Evolutionary conservation across 2,888 invertebrate genomes (phyloP).

Genomic region (Temnothorax unifasciatus): DNA sequence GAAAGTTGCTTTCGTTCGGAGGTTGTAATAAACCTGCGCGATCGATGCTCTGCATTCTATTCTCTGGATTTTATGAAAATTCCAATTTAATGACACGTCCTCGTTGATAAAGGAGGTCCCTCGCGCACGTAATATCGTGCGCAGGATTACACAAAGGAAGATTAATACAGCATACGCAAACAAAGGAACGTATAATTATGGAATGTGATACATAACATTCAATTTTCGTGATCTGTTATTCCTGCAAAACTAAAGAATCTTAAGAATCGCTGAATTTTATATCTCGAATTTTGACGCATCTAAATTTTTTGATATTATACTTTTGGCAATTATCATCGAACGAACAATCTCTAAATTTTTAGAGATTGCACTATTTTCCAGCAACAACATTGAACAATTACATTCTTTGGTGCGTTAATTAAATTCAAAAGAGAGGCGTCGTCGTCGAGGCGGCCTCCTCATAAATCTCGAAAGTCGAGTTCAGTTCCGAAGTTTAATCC

Average conservation of each 20-base stretch:
- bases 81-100: conserved; percentile 32
- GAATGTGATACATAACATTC: background rate
- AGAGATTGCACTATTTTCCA: background rate
- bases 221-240: background rate
- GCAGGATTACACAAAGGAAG: background rate
- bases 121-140: background rate
- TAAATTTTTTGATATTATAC: background rate
- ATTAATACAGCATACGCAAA: conserved; percentile 26
- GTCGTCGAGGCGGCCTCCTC: conserved; percentile 2
- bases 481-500: conserved; percentile 47
- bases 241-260: background rate
- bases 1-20: conserved; percentile 31
- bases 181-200: conserved; percentile 1
- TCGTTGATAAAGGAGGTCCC: conserved; percentile 32
- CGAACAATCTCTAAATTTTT: background rate
- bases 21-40: conserved; percentile 16
- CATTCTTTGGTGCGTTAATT: conserved; percentile 14
- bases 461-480: conserved; percentile 46
- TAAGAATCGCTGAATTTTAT: background rate
- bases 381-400: conserved; percentile 9
- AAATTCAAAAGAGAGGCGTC: conserved; percentile 34
- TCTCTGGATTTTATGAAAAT: conserved; percentile 39
- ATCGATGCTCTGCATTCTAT: conserved; percentile 19
- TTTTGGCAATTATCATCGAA: background rate
- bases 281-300: background rate